phyloP scores from a whole-genome alignment of 2,888 invertebrate genomes.

The Gisinianus flammeolus region DNA sequence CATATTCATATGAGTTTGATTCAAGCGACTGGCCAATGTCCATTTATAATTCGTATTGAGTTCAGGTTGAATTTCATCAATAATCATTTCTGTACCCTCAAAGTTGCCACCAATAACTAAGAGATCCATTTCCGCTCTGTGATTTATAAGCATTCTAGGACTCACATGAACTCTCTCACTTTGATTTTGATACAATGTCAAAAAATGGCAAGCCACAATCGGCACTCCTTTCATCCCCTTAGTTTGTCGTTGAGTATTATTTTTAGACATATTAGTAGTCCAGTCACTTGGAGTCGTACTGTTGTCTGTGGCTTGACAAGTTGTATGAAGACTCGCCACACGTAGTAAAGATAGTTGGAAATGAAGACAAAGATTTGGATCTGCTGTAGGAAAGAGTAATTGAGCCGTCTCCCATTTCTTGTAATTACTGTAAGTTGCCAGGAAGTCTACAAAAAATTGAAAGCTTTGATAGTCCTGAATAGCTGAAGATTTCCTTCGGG shows the following conservation, averaged over 20 bases:
- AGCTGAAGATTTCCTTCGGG: constrained; percentile 15
- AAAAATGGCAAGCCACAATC: constrained; percentile 18
- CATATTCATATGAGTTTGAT: constrained; percentile 18
- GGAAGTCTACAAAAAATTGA: constrained; percentile 41
- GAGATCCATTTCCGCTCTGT: constrained; percentile 33
- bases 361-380: constrained; percentile 39
- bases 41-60: constrained; percentile 50
- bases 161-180: constrained; percentile 20
- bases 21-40: constrained; percentile 43
- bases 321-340: constrained; percentile 2
- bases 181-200: background rate
- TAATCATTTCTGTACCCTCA: constrained; percentile 23
- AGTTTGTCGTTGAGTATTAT: background rate
- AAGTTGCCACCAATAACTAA: constrained; percentile 30
- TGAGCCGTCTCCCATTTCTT: constrained; percentile 44
- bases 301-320: constrained; percentile 14
- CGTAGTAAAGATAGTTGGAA: constrained; percentile 33
- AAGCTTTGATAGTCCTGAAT: background rate
- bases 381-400: constrained; percentile 42
- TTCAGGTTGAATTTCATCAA: constrained; percentile 47
- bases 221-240: constrained; percentile 2
- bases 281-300: background rate
- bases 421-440: constrained; percentile 40
- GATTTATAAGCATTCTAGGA: constrained; percentile 35
- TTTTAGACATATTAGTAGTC: background rate